A percentile compares a stretch with the other conserved stretches of the same genome.
Evolutionary conservation across 2,888 invertebrate genomes (phyloP).

Genomic region (Lasioglossum leucozonium): DNA sequence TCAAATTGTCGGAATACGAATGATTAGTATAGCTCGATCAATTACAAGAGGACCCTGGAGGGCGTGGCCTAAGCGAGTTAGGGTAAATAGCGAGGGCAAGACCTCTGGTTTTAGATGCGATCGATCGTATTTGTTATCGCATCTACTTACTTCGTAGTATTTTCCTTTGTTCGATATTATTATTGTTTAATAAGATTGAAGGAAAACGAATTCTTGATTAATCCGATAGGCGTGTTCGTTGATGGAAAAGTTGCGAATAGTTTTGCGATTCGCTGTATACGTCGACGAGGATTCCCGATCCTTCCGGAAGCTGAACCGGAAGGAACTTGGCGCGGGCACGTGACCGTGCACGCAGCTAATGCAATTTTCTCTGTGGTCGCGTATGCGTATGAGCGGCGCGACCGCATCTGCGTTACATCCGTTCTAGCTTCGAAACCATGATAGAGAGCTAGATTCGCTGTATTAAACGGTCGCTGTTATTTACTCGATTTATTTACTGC

Average conservation of each 20-base stretch:
- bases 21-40: not conserved
- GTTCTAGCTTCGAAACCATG: slow-evolving; percentile 34
- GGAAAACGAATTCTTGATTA: not conserved
- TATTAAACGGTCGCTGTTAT: slow-evolving; percentile 19
- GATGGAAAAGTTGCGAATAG: not conserved
- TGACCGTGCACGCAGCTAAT: not conserved
- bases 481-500: slow-evolving; percentile 33
- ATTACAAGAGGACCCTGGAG: not conserved
- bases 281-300: not conserved
- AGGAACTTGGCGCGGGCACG: slow-evolving; percentile 14
- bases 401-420: slow-evolving; percentile 41
- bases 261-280: not conserved
- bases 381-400: slow-evolving; percentile 2
- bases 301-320: slow-evolving; percentile 9
- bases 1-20: not conserved
- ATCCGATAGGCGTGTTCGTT: not conserved
- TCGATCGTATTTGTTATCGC: not conserved
- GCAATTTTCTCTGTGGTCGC: slow-evolving; percentile 15
- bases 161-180: not conserved
- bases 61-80: slow-evolving; percentile 7
- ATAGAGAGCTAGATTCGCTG: slow-evolving; percentile 12
- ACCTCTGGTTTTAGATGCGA: no score
- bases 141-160: not conserved
- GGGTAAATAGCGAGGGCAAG: not conserved
- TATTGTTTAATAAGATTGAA: not conserved